Base-by-base conservation (phyloP, 2,797 vertebrate genomes). In the Synanceia verrucosa region DNA sequence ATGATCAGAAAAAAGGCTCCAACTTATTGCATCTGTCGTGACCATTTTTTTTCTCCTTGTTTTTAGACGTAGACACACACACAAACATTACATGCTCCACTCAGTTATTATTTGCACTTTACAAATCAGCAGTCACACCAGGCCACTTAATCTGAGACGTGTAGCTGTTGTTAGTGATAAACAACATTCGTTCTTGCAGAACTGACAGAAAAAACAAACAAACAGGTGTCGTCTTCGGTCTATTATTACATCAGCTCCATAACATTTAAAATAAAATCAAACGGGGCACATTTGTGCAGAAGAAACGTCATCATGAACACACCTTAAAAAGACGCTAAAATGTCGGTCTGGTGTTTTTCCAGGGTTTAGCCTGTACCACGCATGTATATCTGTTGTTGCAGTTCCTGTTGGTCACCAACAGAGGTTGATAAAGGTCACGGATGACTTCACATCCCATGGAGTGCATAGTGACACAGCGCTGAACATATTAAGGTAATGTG, bases 351-450 rank as follows among this genome's bases (percentile, higher is more conserved):
- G 5, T 36, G 2, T 37, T 5, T 37, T 51, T 37, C 13, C 7
- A 31, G n/a, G 6, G 9, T 33, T 5, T 4, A 9, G 16, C 6
- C 48, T 24, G 28, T 18, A n/a, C 34, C 29, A 44, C 21, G 4
- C n/a, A 1, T 33, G 14, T 18, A 5, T 37, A 7, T 6, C 28
- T 52, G 58, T 18, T 37, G 53, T 6, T 89, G 86, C 64, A 89
- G 73, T 89, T 87, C 46, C 83, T 23, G 19, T 26, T 64, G 50
- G 68, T 70, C 67, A 73, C 88, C 89, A 87, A 78, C 80, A 91
- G 89, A 88, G 87, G 88, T 16, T 72, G 79, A 80, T 88, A 75
- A 79, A 81, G 73, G 70, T 83, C 66, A 66, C 2, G 37, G 47
- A 47, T 73, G 66, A 46, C 53, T 72, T 56, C 26, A 63, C 19